A percentile compares a stretch with the other conserved stretches of the same genome.
Evolutionary conservation across 2,888 invertebrate genomes (phyloP).

Genomic region (Bombylius major): DNA sequence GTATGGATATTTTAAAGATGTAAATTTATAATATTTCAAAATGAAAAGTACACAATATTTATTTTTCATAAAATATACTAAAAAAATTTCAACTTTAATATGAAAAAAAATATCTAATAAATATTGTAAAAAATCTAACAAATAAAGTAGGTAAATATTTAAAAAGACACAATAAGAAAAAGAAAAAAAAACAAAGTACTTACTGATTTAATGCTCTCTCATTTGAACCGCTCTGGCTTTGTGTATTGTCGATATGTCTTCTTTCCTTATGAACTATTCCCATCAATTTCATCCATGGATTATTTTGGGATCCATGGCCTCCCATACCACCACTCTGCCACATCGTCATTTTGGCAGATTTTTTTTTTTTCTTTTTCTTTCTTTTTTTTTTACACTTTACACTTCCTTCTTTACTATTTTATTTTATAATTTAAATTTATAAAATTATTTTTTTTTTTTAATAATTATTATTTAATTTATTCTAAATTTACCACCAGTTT

Average conservation of each 20-base stretch:
- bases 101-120: too few relatives aligned
- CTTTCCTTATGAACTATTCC: slow-evolving; percentile 67
- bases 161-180: too few relatives aligned
- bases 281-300: slow-evolving; percentile 74
- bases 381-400: slow-evolving; percentile 8
- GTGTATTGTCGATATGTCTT: slow-evolving; percentile 49
- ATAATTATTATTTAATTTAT: not conserved
- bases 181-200: slow-evolving; percentile 31
- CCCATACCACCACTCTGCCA: slow-evolving; percentile 68
- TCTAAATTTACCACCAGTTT: too few relatives aligned
- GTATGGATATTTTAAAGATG: too few relatives aligned
- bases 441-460: not conserved
- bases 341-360: slow-evolving; percentile 48
- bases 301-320: slow-evolving; percentile 65
- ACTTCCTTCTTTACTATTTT: slow-evolving; percentile 9
- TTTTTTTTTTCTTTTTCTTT: slow-evolving; percentile 12
- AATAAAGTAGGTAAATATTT: too few relatives aligned
- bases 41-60: too few relatives aligned
- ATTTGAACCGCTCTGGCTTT: slow-evolving; percentile 44
- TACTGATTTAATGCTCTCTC: slow-evolving; percentile 57
- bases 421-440: not conserved
- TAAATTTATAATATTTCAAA: too few relatives aligned
- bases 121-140: too few relatives aligned
- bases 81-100: too few relatives aligned
- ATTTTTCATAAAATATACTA: too few relatives aligned